These are phyloP conservation scores for Pectinophora gossypiella DNA, from an alignment of 1,140 invertebrate species.

Conservation along the genomic window DNA sequence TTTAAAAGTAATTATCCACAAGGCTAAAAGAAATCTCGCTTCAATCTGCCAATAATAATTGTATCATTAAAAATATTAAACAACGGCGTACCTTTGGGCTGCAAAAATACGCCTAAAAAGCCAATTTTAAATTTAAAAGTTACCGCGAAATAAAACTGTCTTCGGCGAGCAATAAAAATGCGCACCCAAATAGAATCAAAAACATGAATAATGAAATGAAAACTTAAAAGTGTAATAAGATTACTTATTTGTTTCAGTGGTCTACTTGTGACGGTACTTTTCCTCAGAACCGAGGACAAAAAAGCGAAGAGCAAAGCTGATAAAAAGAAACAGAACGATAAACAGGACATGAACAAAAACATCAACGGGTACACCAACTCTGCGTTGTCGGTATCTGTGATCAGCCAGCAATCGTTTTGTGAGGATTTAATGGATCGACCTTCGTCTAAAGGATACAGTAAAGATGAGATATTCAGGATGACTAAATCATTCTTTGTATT, in stretches of 20 bases:
- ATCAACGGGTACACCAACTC: constrained; percentile 58
- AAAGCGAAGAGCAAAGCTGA: constrained; percentile 41
- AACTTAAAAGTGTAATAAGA: too few species aligned
- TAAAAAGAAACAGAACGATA: constrained; percentile 18
- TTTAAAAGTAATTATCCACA: too few species aligned
- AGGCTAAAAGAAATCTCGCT: too few species aligned
- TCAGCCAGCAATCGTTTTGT: constrained; percentile 62
- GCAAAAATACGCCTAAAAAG: too few species aligned
- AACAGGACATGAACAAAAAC: constrained; percentile 57
- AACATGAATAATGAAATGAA: too few species aligned
- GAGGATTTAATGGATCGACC: constrained; percentile 56
- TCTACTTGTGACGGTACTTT: constrained; percentile 84
- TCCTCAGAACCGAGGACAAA: constrained; percentile 78
- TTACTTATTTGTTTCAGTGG: constrained; percentile 80
- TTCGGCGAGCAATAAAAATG: too few species aligned
- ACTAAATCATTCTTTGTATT: constrained; percentile 51
- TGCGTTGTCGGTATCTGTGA: constrained; percentile 57
- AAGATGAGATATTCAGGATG: constrained; percentile 39
- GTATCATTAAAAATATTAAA: too few species aligned
- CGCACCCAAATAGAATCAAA: too few species aligned
- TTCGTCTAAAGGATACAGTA: constrained; percentile 35
- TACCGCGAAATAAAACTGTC: too few species aligned
- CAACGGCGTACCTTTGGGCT: too few species aligned
- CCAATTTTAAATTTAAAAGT: too few species aligned
- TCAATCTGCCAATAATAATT: too few species aligned